A percentile compares a stretch with the other conserved stretches of the same genome.
Evolutionary conservation across 2,797 vertebrate genomes (phyloP).

Genomic region (Melopsittacus undulatus): DNA sequence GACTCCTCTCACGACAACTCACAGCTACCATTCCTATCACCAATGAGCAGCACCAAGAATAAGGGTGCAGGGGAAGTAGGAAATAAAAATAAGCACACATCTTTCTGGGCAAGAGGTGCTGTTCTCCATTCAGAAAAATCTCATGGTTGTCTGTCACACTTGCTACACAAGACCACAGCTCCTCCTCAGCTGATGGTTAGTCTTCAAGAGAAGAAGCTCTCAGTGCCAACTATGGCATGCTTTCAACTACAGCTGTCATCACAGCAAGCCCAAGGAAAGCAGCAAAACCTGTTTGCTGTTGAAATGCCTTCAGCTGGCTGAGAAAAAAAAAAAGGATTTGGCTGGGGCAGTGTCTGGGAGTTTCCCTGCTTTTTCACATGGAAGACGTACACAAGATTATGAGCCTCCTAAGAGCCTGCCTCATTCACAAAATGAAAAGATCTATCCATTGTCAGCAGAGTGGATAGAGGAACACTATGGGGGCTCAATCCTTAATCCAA

Average conservation of each 20-base stretch:
- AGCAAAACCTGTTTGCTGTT: constrained; percentile 18
- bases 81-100: background rate
- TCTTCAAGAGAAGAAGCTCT: background rate
- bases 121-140: constrained; percentile 21
- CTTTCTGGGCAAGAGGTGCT: background rate
- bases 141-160: background rate
- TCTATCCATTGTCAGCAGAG: background rate
- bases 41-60: background rate
- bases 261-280: background rate
- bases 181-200: background rate
- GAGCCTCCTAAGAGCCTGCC: background rate
- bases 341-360: background rate
- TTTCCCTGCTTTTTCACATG: background rate
- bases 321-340: background rate
- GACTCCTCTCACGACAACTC: background rate
- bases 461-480: background rate
- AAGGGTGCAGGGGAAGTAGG: background rate
- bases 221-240: background rate
- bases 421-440: background rate
- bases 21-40: background rate
- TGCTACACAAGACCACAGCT: background rate
- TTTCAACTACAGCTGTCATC: background rate
- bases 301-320: background rate
- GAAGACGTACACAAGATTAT: background rate
- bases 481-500: background rate